Evolutionary conservation across 2,888 invertebrate genomes (phyloP).

Genomic region (Lepetodrilus schrolli): DNA sequence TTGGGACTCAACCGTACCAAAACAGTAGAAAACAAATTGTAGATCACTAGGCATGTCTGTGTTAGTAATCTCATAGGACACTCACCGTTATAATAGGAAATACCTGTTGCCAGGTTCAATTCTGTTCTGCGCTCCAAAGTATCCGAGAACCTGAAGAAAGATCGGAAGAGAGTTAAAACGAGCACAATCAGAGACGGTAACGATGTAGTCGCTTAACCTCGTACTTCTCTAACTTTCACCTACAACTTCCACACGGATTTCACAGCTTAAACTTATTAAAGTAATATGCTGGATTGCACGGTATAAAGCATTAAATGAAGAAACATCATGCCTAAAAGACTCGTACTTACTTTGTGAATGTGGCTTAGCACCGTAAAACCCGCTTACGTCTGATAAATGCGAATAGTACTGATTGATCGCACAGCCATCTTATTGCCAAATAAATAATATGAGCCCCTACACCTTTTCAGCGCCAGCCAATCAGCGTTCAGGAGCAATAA

Average conservation of each 20-base stretch:
- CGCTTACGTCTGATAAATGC: conserved; percentile 59
- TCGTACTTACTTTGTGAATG: conserved; percentile 28
- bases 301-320: conserved; percentile 26
- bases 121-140: neutral
- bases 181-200: no score
- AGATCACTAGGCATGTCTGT: no score
- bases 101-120: conserved; percentile 21
- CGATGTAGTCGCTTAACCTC: no score
- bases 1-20: no score
- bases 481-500: neutral
- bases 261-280: conserved; percentile 28
- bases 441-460: conserved; percentile 30
- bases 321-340: conserved; percentile 14
- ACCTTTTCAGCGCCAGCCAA: neutral
- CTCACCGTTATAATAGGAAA: conserved; percentile 9
- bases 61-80: neutral
- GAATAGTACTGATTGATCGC: conserved; percentile 54
- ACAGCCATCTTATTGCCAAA: conserved; percentile 30
- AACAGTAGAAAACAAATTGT: no score
- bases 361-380: conserved; percentile 52
- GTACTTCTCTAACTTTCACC: no score
- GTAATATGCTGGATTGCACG: conserved; percentile 18
- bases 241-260: conserved; percentile 7
- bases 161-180: no score
- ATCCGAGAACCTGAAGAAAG: conserved; percentile 22